Base-by-base conservation (phyloP, 2,113 vertebrate genomes). In the Brachypteracias leptosomus region DNA sequence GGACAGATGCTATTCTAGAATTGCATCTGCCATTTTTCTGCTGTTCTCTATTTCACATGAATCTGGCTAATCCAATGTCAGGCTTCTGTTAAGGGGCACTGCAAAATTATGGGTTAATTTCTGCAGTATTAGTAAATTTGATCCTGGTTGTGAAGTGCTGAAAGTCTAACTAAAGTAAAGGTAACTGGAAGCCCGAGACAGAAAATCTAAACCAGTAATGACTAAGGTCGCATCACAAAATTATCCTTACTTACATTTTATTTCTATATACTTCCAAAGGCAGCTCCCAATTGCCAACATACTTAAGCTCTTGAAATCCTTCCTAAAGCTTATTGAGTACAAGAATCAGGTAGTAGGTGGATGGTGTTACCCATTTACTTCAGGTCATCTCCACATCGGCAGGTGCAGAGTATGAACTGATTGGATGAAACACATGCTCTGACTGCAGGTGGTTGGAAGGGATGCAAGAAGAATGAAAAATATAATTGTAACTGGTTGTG, bases 401-500 rank as follows among this genome's bases (percentile, higher is more conserved):
- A 92, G 71, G 20, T 59, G 57, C 14, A n/a, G 67, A 49, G n/a
- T 63, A 54, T 6, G 12, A 42, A 47, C 29, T 36, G 54, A 49
- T 7, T 61, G 93, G 66, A 21, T 91, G 63, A 86, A 91, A 75
- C 59, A 57, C 76, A 44, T 24, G 42, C 36, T 89, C 49, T 57
- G 79, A 47, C 82, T 85, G 85, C 89, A 73, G 87, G 91, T 84
- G 57, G 29, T 24, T 90, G 81, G 61, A 63, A 77, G 36, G 44
- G 47, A 65, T 83, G 72, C 28, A n/a, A 68, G 31, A 95, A 82
- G 57, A 88, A 90, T 54, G 42, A 87, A 81, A 94, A 96, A 88
- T 66, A 42, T 9, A 38, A 62, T 62, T 63, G 80, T 85, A 88
- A 25, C 73, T 71, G 72, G 67, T 70, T 81, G 33, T 91, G 86